phyloP scores from a whole-genome alignment of 2,888 invertebrate species.

The Chydorus sphaericus region DNA sequence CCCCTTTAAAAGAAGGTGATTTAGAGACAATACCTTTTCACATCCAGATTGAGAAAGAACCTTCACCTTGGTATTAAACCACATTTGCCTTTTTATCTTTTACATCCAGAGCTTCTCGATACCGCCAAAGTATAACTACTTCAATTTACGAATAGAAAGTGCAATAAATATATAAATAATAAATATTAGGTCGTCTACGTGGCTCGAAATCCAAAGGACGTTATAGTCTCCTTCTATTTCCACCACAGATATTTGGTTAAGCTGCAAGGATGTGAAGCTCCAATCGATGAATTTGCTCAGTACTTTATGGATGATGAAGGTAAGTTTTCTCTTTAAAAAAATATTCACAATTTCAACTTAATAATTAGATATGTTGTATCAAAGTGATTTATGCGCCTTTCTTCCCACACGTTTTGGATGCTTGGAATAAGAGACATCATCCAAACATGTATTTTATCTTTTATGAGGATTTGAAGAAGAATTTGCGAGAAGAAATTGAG shows the following conservation, averaged over 20 bases:
- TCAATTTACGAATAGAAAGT: too few species aligned
- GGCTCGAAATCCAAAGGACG: slow-evolving; percentile 67
- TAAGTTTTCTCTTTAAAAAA: too few species aligned
- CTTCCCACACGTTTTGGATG: background rate
- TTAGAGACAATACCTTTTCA: too few species aligned
- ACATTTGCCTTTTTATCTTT: slow-evolving; percentile 24
- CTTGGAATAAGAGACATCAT: slow-evolving; percentile 47
- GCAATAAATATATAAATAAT: too few species aligned
- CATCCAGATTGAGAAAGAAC: slow-evolving; percentile 14
- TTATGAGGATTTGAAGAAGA: background rate
- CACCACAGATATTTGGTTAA: slow-evolving; percentile 58
- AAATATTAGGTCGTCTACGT: slow-evolving; percentile 60
- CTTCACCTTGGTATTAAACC: slow-evolving; percentile 24
- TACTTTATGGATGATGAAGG: slow-evolving; percentile 34
- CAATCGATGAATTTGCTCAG: slow-evolving; percentile 42
- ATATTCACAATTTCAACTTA: too few species aligned
- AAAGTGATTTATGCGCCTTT: background rate
- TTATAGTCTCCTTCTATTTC: slow-evolving; percentile 64
- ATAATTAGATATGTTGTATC: too few species aligned
- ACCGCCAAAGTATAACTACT: slow-evolving; percentile 46
- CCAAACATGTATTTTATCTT: slow-evolving; percentile 37
- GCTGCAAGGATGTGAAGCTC: slow-evolving; percentile 33
- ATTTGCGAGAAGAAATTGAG: slow-evolving; percentile 47
- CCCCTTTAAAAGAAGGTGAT: too few species aligned
- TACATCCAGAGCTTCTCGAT: slow-evolving; percentile 19